phyloP scores from a whole-genome alignment of 2,797 vertebrate genomes.

The Sebastes miniatus region DNA sequence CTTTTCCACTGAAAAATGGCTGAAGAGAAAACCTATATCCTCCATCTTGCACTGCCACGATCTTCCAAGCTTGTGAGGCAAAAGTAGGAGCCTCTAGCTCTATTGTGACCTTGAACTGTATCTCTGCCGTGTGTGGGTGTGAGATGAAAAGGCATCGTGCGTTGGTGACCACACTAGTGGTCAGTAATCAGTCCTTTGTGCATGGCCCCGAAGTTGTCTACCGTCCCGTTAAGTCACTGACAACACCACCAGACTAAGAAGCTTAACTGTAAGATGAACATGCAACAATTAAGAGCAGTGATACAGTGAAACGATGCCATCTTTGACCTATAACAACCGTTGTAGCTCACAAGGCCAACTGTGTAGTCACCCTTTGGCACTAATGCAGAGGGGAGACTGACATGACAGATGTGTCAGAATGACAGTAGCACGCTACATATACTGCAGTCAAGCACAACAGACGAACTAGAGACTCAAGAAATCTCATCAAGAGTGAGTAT shows the following conservation, averaged over 20 bases:
- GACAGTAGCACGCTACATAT: background rate
- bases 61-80: background rate
- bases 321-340: conserved; percentile 21
- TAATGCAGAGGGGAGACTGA: background rate
- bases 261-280: conserved; percentile 54
- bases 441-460: background rate
- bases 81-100: background rate
- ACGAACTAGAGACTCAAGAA: background rate
- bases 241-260: conserved; percentile 39
- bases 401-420: conserved; percentile 17
- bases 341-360: background rate
- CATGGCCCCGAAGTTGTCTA: background rate
- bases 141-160: background rate
- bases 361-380: background rate
- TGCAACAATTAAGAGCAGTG: conserved; percentile 38
- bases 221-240: conserved; percentile 28
- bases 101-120: conserved; percentile 17
- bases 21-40: background rate
- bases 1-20: background rate
- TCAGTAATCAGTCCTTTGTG: conserved; percentile 37
- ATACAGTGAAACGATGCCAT: conserved; percentile 1
- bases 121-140: background rate
- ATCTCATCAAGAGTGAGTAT: background rate
- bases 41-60: conserved; percentile 8
- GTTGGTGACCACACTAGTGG: conserved; percentile 7